Percentiles rank a stretch among this genome's conserved stretches.
Evolutionary conservation across 2,888 invertebrate genomes (phyloP).

Genomic region (Sclerodermus sp.): DNA sequence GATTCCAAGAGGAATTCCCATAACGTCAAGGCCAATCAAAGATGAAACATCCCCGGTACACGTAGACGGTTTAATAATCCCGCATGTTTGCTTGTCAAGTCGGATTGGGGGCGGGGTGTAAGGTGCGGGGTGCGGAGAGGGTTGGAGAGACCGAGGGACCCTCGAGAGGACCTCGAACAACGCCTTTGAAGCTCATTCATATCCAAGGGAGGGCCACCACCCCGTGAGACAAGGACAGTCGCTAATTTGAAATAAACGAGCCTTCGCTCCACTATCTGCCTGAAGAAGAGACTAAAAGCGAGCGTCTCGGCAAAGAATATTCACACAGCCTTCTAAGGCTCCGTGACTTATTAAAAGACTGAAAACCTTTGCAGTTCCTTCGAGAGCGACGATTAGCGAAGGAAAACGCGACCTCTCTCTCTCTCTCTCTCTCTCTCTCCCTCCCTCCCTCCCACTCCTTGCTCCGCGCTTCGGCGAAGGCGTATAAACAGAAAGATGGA

Average conservation of each 20-base stretch:
- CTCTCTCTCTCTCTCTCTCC: not conserved
- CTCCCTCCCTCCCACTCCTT: not conserved
- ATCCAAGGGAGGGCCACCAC: conserved; percentile 23
- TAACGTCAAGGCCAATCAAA: conserved; percentile 45
- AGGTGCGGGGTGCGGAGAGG: too few relatives aligned
- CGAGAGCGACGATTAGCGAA: too few relatives aligned
- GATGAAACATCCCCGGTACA: conserved; percentile 37
- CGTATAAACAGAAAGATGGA: too few relatives aligned
- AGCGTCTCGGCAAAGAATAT: too few relatives aligned
- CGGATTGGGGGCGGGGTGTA: conserved; percentile 16
- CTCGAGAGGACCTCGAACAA: conserved; percentile 27
- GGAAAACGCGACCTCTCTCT: not conserved
- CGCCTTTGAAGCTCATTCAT: conserved; percentile 42
- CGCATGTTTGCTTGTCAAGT: conserved; percentile 43
- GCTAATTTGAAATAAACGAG: conserved; percentile 40
- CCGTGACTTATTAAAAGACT: too few relatives aligned
- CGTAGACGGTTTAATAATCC: conserved; percentile 49
- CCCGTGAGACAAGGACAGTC: conserved; percentile 3
- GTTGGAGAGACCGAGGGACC: conserved; percentile 3
- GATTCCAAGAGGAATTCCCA: conserved; percentile 36
- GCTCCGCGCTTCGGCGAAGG: too few relatives aligned
- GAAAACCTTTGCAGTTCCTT: too few relatives aligned
- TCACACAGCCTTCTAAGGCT: too few relatives aligned
- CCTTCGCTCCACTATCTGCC: conserved; percentile 7
- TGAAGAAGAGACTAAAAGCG: too few relatives aligned